Percentiles rank a stretch among this genome's conserved stretches.
Evolutionary conservation across 2,113 vertebrate species (phyloP).

Genomic region (Eurypyga helias): DNA sequence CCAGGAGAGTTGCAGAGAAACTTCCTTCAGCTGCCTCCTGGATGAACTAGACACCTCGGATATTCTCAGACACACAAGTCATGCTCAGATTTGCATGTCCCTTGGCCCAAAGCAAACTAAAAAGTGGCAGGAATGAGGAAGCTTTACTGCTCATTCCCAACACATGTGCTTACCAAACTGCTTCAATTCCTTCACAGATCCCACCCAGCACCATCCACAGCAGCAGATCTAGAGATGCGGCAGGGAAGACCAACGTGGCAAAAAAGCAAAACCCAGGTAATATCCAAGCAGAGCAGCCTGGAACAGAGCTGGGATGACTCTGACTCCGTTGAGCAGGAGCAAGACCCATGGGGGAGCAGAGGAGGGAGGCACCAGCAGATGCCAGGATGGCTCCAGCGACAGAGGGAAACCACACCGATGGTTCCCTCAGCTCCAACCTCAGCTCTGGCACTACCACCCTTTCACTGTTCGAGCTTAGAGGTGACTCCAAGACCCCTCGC

Average conservation of each 20-base stretch:
- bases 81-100: background rate
- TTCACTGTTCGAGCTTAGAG: background rate
- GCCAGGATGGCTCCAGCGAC: background rate
- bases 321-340: background rate
- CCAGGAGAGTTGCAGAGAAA: background rate
- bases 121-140: background rate
- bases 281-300: background rate
- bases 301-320: background rate
- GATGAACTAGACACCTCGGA: background rate
- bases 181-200: background rate
- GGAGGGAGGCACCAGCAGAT: background rate
- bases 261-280: background rate
- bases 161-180: background rate
- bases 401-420: fast-evolving
- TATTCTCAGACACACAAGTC: background rate
- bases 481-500: background rate
- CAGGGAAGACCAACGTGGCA: background rate
- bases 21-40: background rate
- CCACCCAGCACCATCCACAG: background rate
- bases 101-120: background rate
- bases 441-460: background rate
- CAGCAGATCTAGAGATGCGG: background rate
- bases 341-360: background rate
- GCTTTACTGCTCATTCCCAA: background rate
- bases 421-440: background rate